Evolutionary conservation across 2,888 invertebrate genomes (phyloP), one percentile per base, ranked within the genome.

Genomic region (Noctua fimbriata): DNA sequence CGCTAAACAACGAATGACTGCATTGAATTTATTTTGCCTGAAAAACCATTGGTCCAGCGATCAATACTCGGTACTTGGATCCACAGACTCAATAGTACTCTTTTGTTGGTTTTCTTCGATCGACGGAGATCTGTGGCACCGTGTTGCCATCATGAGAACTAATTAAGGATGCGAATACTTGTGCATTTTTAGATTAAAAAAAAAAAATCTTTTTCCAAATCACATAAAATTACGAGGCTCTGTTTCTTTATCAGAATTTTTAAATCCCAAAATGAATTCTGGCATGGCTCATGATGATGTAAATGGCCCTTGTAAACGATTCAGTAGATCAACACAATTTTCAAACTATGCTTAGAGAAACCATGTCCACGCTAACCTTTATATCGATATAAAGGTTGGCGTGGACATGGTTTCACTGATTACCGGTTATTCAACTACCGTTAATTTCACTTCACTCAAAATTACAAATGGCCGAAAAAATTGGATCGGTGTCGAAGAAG

Each of bases 21-120:
- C 95, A 94, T 93, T 93, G 92, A 91, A 93, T 90, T 90, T 92
- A 92, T 90, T 92, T 93, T 92, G 85, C 81, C 89, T 83, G 82
- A 88, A 92, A 91, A 92, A 90, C 90, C 89, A 92, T 91, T 91
- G 92, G 91, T 86, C 83, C 84, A 88, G 84, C 93, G 95, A 95
- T 95, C 95, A 95, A 95, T 95, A 95, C 92, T 69, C 65, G 16
- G 67, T 16, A 44, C 44, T 44, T 44, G n/a, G n/a, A 44, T 28
- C 67, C 67, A 67, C 67, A 67, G 67, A 67, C 10, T n/a, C 18
- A 9, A 24, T 24, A 55, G n/a, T 14, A n/a, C n/a, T 28, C 9
- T 28, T 28, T 28, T 60, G 6, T 28, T 28, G 28, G 28, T 63
- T 63, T 63, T 63, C 60, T 28, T 63, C 16, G 28, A 63, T 63